These are phyloP conservation scores for Silurus lanzhouensis DNA, from an alignment of 2,797 vertebrate species.

Conservation along the genomic window DNA sequence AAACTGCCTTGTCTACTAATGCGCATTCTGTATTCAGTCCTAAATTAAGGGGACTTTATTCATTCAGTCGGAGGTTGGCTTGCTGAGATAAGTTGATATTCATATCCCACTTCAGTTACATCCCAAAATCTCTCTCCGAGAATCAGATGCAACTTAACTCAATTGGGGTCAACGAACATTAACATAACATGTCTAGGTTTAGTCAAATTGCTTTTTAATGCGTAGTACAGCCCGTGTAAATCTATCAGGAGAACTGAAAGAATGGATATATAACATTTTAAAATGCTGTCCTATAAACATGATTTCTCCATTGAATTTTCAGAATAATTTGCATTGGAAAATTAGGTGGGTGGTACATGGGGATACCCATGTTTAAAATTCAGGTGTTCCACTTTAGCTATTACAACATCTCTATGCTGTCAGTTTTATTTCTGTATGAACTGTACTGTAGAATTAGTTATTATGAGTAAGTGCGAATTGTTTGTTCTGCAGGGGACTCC, in stretches of 20 bases:
- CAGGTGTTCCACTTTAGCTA: too few relatives aligned
- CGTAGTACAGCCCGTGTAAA: not conserved
- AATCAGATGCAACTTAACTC: not conserved
- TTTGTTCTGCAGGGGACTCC: too few relatives aligned
- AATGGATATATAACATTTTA: not conserved
- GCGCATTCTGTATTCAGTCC: slow-evolving; percentile 17
- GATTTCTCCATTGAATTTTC: not conserved
- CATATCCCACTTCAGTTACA: not conserved
- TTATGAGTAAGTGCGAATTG: too few relatives aligned
- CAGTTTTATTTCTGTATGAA: too few relatives aligned
- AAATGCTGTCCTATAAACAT: not conserved
- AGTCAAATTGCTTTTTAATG: not conserved
- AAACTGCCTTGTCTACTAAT: slow-evolving; percentile 32
- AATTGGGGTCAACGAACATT: not conserved
- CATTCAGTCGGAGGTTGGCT: not conserved
- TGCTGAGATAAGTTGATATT: slow-evolving; percentile 3
- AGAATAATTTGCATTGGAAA: not conserved
- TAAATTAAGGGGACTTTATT: slow-evolving; percentile 2
- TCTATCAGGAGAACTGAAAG: not conserved
- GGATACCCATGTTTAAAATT: too few relatives aligned
- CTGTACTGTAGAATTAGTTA: too few relatives aligned
- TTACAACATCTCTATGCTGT: too few relatives aligned
- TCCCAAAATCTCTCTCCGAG: not conserved
- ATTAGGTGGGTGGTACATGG: not conserved
- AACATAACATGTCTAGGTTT: not conserved